Percentiles rank a stretch among this genome's conserved stretches.
Evolutionary conservation across 2,888 invertebrate species (phyloP).

Genomic region (Drosophila mulleri): DNA sequence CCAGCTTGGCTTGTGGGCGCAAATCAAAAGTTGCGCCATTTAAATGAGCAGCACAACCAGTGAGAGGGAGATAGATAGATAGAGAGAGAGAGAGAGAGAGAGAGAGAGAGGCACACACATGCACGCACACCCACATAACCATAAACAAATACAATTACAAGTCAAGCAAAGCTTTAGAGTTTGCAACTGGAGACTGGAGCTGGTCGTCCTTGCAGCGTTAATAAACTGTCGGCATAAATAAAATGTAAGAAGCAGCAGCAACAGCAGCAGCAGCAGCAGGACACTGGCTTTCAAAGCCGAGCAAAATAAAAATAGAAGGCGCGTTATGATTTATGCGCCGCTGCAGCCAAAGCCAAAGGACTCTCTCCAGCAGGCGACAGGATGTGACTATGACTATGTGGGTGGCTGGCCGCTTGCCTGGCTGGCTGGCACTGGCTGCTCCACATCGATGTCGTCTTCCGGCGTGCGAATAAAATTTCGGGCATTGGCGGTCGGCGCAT

Average conservation of each 20-base stretch:
- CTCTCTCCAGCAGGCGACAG: neutral
- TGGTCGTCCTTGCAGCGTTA: conserved; percentile 57
- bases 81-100: neutral
- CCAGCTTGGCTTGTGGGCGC: conserved; percentile 25
- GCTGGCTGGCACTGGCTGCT: conserved; percentile 10
- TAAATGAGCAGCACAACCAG: conserved; percentile 46
- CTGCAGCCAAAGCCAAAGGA: conserved; percentile 16
- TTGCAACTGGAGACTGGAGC: conserved; percentile 17
- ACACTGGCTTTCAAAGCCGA: conserved; percentile 50
- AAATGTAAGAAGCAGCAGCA: conserved; percentile 55
- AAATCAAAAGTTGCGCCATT: conserved; percentile 75
- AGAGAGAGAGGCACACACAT: neutral
- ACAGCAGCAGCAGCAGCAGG: conserved; percentile 21
- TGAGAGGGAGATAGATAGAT: too few species aligned
- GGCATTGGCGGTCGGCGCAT: conserved; percentile 65
- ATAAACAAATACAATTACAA: conserved; percentile 81
- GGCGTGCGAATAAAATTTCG: conserved; percentile 61
- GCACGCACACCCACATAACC: conserved; percentile 39
- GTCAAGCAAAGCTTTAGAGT: conserved; percentile 37
- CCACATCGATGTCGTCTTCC: conserved; percentile 34
- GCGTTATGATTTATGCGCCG: conserved; percentile 74
- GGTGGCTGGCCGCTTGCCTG: neutral
- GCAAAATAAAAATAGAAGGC: conserved; percentile 46
- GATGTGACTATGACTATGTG: conserved; percentile 3
- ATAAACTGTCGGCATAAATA: conserved; percentile 83